phyloP scores from a whole-genome alignment of 2,888 invertebrate species.

The Helicoverpa assulta region DNA sequence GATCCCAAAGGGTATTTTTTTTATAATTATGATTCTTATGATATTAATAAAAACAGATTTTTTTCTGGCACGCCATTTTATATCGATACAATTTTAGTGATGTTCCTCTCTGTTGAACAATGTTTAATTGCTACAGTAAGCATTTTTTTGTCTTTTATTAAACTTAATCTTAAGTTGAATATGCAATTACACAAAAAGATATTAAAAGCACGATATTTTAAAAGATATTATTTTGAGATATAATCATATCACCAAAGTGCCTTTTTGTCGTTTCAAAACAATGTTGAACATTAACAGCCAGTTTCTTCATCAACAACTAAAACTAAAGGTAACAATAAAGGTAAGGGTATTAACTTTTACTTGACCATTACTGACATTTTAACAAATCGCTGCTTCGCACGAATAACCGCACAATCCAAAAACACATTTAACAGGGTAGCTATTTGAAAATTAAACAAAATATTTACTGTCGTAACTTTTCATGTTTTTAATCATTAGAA shows the following conservation, averaged over 20 bases:
- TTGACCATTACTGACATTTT: too few relatives aligned
- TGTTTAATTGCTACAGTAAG: constrained; percentile 30
- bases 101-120: constrained; percentile 36
- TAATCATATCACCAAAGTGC: not conserved
- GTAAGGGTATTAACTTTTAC: too few relatives aligned
- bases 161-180: too few relatives aligned
- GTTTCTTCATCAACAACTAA: too few relatives aligned
- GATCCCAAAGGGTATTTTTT: not conserved
- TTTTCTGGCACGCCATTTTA: not conserved
- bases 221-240: not conserved
- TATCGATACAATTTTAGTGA: constrained; percentile 13
- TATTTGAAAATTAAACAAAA: too few relatives aligned
- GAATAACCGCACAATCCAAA: too few relatives aligned
- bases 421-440: too few relatives aligned
- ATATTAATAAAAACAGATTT: not conserved
- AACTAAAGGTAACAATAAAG: too few relatives aligned
- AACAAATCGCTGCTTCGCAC: too few relatives aligned
- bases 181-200: not conserved
- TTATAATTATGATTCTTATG: not conserved
- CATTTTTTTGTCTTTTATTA: constrained; percentile 27
- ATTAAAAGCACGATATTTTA: not conserved
- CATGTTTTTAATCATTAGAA: too few relatives aligned
- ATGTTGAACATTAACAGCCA: not conserved
- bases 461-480: too few relatives aligned
- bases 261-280: not conserved